phyloP scores from a whole-genome alignment of 1,140 invertebrate species.

The Chrysomallon squamiferum region DNA sequence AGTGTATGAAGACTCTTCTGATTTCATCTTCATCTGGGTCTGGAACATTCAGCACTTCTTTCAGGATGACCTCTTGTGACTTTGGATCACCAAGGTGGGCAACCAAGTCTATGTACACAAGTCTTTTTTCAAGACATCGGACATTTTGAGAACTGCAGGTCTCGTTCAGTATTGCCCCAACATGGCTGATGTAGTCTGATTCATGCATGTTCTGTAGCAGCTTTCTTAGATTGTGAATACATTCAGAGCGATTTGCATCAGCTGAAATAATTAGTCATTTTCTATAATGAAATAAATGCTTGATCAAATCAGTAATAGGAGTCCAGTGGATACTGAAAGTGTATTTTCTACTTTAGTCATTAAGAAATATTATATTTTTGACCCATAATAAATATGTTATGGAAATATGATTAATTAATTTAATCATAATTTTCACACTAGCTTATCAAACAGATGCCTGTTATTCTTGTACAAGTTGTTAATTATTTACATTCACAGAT shows the following conservation, averaged over 20 bases:
- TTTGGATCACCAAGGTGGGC: constrained; percentile 12
- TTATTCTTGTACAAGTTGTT: too few relatives aligned
- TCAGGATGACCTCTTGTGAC: constrained; percentile 22
- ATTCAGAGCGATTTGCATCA: constrained; percentile 26
- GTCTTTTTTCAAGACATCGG: constrained; percentile 16
- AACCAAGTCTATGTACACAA: constrained; percentile 31
- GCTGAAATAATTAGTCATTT: too few relatives aligned
- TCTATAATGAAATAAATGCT: too few relatives aligned
- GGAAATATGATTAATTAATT: too few relatives aligned
- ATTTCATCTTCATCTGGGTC: constrained; percentile 20
- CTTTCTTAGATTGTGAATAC: constrained; percentile 21
- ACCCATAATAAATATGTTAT: too few relatives aligned
- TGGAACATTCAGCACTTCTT: constrained; percentile 16
- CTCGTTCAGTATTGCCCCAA: constrained; percentile 7
- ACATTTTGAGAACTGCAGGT: constrained; percentile 14
- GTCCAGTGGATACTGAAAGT: too few relatives aligned
- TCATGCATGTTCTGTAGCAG: constrained; percentile 6
- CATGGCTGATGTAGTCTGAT: constrained; percentile 16
- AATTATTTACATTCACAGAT: too few relatives aligned
- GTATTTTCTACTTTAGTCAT: too few relatives aligned
- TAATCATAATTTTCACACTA: too few relatives aligned
- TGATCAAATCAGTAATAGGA: too few relatives aligned
- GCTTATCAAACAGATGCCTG: too few relatives aligned
- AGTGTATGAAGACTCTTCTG: constrained; percentile 21
- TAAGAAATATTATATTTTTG: too few relatives aligned